Base-by-base conservation (phyloP, 2,888 invertebrate species). In the Cordilura impudica region DNA sequence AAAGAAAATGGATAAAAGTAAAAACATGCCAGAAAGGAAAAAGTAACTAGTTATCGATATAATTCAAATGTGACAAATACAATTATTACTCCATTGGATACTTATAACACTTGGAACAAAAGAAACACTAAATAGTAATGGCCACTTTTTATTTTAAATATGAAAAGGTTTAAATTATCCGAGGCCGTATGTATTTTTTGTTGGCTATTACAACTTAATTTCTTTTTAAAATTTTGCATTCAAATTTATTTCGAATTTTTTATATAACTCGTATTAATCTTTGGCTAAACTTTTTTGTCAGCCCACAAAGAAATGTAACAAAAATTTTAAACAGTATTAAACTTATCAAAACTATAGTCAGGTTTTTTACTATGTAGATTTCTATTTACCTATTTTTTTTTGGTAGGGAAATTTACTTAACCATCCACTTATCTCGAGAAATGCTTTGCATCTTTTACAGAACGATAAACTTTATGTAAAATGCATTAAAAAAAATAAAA, bases 391-490 rank as follows among this genome's bases (percentile, higher is more conserved):
- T n/a, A n/a, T n/a, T n/a, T n/a, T n/a, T n/a, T n/a, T n/a, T n/a
- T n/a, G n/a, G n/a, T 39, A n/a, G 31, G 2, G n/a, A 39, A 39
- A 39, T 39, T 39, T 39, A 47, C 31, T 47, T 56, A 72, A 39
- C 26, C 31, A 54, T 47, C 47, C 56, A 35, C 54, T 72, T 72
- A 72, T 72, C 35, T 65, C 35, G 4, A 19, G 18, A 47, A 47
- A 31, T 35, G 8, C 31, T 63, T 4, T 45, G 3, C 7, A n/a
- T 54, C 12, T 54, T 35, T 72, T 72, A 45, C 29, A 21, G 53
- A 54, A 71, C 23, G 45, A 53, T 45, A 72, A 72, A 72, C 47
- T 72, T 72, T 72, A 72, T 54, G 47, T 35, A 56, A 72, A 72
- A 63, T 54, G 54, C 63, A 72, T 63, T 53, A 53, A 61, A 45